Evolutionary conservation across 2,888 invertebrate genomes (phyloP), one percentile per base, ranked within the genome.

Genomic region (Fragum fragum): DNA sequence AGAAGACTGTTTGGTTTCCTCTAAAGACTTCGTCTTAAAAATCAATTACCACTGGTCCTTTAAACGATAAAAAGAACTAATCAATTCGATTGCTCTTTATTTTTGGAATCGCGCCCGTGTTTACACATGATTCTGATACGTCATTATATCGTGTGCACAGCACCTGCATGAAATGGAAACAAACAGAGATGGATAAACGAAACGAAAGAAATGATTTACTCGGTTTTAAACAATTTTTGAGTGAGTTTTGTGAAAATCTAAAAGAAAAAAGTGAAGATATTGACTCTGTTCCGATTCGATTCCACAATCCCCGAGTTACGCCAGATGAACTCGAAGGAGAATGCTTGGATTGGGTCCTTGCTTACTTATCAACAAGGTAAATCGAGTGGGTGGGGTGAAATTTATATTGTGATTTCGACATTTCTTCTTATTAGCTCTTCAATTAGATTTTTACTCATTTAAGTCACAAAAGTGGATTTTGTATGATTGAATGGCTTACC

Each of bases 321-420:
- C 81, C 84, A 26, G 86, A 86, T 18, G 93, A 93, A 87, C 73
- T 93, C 28, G 92, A 92, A 80, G 92, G 90, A 68, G 92, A 93
- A 85, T 91, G 91, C 82, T 79, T 93, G 42, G 92, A 92, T 42
- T 93, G 92, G 92, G 87, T 85, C n/a, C 86, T 89, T 61, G 91
- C 93, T 71, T 93, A 91, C 85, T 90, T 93, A 57, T 78, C 87
- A 70, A 76, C 87, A 61, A 87, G 89, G 92, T 92, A 88, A 87
- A 52, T 42, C 53, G 87, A 91, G 93, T 71, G 88, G 89, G 36
- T 93, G 91, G 76, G 69, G 47, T 57, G 6, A 18, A 32, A 52
- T n/a, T n/a, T n/a, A n/a, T n/a, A n/a, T n/a, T n/a, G n/a, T n/a
- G n/a, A n/a, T n/a, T n/a, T n/a, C n/a, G n/a, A n/a, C n/a, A n/a